A percentile compares a stretch with the other conserved stretches of the same genome.
Evolutionary conservation across 2,113 vertebrate species (phyloP).

Genomic region (Scatophagus argus): DNA sequence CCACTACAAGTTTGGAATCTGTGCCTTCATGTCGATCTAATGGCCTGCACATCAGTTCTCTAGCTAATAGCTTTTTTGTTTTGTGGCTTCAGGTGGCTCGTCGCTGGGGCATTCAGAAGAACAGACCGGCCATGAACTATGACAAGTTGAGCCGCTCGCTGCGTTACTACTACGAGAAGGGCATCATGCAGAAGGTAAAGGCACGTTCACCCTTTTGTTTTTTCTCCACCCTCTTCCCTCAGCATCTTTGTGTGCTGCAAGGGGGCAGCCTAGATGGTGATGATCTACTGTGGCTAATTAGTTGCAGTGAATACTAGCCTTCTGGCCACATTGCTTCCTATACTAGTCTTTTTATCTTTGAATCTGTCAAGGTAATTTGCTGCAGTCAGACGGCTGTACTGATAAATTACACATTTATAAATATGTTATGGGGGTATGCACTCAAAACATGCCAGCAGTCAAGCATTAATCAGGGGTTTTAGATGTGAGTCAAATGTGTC

Average conservation of each 20-base stretch:
- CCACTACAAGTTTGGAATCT: background rate
- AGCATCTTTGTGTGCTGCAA: background rate
- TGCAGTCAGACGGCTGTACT: background rate
- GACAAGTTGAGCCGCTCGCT: slow-evolving; percentile 98
- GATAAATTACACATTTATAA: background rate
- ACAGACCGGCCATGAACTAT: slow-evolving; percentile 97
- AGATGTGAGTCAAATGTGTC: background rate
- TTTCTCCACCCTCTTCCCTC: background rate
- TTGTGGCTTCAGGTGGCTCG: slow-evolving; percentile 88
- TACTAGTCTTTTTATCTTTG: background rate
- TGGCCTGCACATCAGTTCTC: background rate
- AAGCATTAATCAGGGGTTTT: background rate
- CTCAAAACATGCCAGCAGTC: background rate
- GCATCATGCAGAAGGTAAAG: slow-evolving; percentile 98
- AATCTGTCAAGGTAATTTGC: background rate
- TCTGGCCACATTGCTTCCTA: background rate
- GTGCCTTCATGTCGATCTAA: background rate
- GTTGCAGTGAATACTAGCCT: background rate
- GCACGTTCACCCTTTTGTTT: slow-evolving; percentile 63
- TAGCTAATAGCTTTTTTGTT: background rate
- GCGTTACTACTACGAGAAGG: slow-evolving; percentile 98
- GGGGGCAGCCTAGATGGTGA: background rate
- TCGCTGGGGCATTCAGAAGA: slow-evolving; percentile 98
- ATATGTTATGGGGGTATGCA: background rate
- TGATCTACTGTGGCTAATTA: background rate